These are phyloP conservation scores for Drosophila lowei DNA, from an alignment of 1,140 invertebrate species.

Conservation along the genomic window DNA sequence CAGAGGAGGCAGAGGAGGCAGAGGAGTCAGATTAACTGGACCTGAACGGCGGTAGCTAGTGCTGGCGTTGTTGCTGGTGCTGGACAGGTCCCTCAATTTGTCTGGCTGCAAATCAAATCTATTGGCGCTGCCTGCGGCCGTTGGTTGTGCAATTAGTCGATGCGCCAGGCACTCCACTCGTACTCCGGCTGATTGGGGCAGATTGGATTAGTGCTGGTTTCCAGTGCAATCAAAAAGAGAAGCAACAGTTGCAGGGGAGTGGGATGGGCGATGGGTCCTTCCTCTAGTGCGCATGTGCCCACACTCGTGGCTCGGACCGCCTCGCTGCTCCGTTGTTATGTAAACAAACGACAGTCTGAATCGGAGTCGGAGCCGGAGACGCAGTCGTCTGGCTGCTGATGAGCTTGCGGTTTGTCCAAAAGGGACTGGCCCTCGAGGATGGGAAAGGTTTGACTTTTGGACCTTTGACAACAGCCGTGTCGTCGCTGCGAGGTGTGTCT, in stretches of 20 bases:
- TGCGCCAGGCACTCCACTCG: slow-evolving; percentile 24
- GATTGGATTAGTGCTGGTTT: slow-evolving; percentile 60
- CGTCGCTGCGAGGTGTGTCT: slow-evolving; percentile 2
- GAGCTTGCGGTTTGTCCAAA: slow-evolving; percentile 21
- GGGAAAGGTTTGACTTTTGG: slow-evolving; percentile 32
- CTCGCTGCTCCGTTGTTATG: slow-evolving; percentile 40
- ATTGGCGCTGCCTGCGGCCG: slow-evolving; percentile 11
- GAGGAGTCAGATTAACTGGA: too few relatives aligned
- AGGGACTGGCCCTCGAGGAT: slow-evolving; percentile 2
- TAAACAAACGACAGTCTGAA: slow-evolving; percentile 52
- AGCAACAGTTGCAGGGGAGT: slow-evolving; percentile 51
- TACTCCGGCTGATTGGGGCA: slow-evolving; percentile 28
- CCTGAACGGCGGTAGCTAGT: too few relatives aligned
- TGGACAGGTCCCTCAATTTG: slow-evolving; percentile 59
- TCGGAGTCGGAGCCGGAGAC: too few relatives aligned
- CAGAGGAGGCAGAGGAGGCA: neutral
- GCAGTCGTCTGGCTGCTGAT: slow-evolving; percentile 11
- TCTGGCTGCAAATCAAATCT: slow-evolving; percentile 54
- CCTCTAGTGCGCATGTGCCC: slow-evolving; percentile 50
- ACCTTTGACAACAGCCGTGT: slow-evolving; percentile 38
- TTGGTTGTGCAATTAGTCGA: slow-evolving; percentile 47
- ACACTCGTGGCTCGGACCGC: slow-evolving; percentile 13
- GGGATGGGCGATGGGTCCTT: neutral
- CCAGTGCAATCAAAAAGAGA: slow-evolving; percentile 51
- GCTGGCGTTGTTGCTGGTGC: too few relatives aligned